A percentile compares a stretch with the other conserved stretches of the same genome.
phyloP scores from a whole-genome alignment of 2,888 invertebrate genomes.

The Amphimallon solstitiale region DNA sequence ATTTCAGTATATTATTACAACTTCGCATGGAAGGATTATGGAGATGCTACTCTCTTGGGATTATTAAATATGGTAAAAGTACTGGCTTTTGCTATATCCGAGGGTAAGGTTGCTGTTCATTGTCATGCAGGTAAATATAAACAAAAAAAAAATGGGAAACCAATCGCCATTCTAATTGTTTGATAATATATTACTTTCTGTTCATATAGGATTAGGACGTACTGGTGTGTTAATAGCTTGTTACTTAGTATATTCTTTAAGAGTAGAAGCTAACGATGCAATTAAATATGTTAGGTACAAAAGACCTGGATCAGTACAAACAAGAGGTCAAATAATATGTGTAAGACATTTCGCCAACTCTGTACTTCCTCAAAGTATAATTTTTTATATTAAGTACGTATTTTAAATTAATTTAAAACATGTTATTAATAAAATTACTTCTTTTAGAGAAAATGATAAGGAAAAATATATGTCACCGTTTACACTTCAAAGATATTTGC shows the following conservation, averaged over 20 bases:
- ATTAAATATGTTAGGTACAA: slow-evolving; percentile 81
- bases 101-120: slow-evolving; percentile 86
- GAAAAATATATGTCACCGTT: slow-evolving; percentile 69
- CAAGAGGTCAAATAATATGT: slow-evolving; percentile 81
- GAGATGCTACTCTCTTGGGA: slow-evolving; percentile 78
- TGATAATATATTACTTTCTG: background rate
- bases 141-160: too few relatives aligned
- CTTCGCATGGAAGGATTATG: slow-evolving; percentile 88
- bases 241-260: slow-evolving; percentile 82
- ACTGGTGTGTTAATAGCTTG: slow-evolving; percentile 90
- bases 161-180: too few relatives aligned
- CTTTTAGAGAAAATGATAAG: slow-evolving; percentile 60
- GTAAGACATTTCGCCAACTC: slow-evolving; percentile 85
- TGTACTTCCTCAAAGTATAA: slow-evolving; percentile 78
- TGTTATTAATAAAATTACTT: background rate
- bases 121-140: slow-evolving; percentile 85
- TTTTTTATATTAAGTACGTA: slow-evolving; percentile 76
- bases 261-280: slow-evolving; percentile 81
- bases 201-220: slow-evolving; percentile 74
- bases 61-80: slow-evolving; percentile 93
- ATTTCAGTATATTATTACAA: slow-evolving; percentile 88
- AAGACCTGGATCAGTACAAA: slow-evolving; percentile 83
- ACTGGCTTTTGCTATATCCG: slow-evolving; percentile 81
- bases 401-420: background rate
- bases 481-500: slow-evolving; percentile 76